Base-by-base conservation (phyloP, 2,113 vertebrate species). In the Cephalopterus ornatus region DNA sequence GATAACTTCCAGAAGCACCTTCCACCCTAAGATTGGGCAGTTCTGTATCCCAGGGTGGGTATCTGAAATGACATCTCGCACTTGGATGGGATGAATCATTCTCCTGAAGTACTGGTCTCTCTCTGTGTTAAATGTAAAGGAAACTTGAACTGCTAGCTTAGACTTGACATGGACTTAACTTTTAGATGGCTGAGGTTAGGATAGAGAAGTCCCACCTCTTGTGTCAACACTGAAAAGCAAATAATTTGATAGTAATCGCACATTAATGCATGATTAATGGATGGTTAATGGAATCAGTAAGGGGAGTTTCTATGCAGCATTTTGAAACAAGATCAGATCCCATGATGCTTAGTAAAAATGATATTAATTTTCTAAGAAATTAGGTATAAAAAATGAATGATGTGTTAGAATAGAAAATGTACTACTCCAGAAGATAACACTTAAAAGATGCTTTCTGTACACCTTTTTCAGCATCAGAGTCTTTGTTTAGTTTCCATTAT, bases 401-500 rank as follows among this genome's bases (percentile, higher is more conserved):
- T 37, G 11, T 2, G 2, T 66, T 79, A 35, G 59, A 77, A 85
- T n/a, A 93, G 78, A 80, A 92, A 93, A 71, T 56, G 27, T 88
- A 37, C 27, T 49, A 23, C 42, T 91, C 59, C 65, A 65, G 49
- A 92, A 95, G 73, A 77, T 65, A 95, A 89, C 72, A 55, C 39
- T 82, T 78, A 78, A 85, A 89, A 87, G 58, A 91, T 78, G 52
- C 37, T 85, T 87, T 85, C 63, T 55, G n/a, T 55, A 73, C 46
- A 55, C 27, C 26, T 85, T 61, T 73, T 90, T 63, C 74, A 93
- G 75, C 72, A 85, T 32, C 16, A 21, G 42, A 70, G 59, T 83
- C 67, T 77, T 90, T 95, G 88, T 79, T 92, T 93, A 77, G 55
- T 83, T 95, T 74, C 85, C 50, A 74, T 93, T 90, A 88, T 85